Conservation (phyloP, 2,113 vertebrate genomes). For the Saiga tatarica region DNA sequence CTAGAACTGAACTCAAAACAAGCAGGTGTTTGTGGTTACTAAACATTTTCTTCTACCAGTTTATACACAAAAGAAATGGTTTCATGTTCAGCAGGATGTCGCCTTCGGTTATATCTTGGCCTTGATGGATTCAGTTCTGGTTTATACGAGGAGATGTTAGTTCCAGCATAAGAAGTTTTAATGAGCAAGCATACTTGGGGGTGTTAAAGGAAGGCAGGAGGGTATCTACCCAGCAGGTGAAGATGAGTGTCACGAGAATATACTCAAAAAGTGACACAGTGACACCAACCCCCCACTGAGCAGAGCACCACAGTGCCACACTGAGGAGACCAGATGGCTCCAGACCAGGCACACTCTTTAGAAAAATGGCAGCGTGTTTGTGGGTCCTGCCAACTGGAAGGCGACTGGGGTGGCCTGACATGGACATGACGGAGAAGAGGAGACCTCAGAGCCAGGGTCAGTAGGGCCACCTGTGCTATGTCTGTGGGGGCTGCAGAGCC, state of each 20-base stretch:
- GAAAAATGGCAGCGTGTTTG: not conserved
- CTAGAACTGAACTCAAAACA: conserved; percentile 10
- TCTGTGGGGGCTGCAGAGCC: accelerated
- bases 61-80: conserved; percentile 50
- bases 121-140: not conserved
- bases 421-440: not conserved
- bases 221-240: not conserved
- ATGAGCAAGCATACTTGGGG: not conserved
- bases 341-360: not conserved
- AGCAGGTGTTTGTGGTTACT: conserved; percentile 42
- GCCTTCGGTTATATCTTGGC: not conserved
- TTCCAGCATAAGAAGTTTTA: not conserved
- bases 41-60: not conserved
- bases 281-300: not conserved
- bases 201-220: not conserved
- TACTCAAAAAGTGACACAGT: not conserved
- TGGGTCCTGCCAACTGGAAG: not conserved
- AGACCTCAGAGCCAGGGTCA: not conserved
- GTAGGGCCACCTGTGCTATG: not conserved
- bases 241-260: not conserved
- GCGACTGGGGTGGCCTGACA: too few species aligned
- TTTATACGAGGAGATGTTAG: not conserved
- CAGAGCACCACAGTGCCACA: not conserved
- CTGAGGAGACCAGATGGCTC: not conserved
- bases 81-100: conserved; percentile 9